phyloP scores from a whole-genome alignment of 2,797 vertebrate genomes.

The Enteromius paludinosus region DNA sequence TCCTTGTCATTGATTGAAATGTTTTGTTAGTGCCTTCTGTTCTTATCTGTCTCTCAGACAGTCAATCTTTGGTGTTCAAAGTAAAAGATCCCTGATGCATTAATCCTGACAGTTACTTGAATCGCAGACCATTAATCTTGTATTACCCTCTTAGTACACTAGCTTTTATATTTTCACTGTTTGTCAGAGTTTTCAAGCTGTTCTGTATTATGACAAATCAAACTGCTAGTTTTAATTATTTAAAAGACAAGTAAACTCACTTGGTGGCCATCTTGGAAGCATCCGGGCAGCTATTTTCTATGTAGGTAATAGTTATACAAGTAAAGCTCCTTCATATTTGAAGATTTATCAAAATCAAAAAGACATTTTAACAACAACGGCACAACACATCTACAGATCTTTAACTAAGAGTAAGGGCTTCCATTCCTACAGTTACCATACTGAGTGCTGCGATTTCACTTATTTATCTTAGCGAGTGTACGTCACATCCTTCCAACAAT shows the following conservation, averaged over 20 bases:
- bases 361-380: background rate
- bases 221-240: background rate
- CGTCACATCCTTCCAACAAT: background rate
- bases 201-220: background rate
- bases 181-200: slow-evolving; percentile 7
- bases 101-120: slow-evolving; percentile 36
- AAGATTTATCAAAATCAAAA: background rate
- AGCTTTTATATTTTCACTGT: background rate
- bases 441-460: background rate
- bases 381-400: background rate
- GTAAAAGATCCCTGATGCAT: slow-evolving; percentile 3
- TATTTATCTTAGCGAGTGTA: background rate
- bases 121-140: slow-evolving; percentile 7
- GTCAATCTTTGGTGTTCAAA: slow-evolving; percentile 12
- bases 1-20: slow-evolving; percentile 1
- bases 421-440: background rate
- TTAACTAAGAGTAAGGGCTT: background rate
- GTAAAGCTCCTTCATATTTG: background rate
- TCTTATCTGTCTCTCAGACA: slow-evolving; percentile 30
- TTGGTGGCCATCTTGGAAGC: slow-evolving; percentile 12
- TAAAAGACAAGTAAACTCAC: background rate
- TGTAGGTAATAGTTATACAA: background rate
- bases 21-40: slow-evolving; percentile 56
- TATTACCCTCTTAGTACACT: slow-evolving; percentile 2
- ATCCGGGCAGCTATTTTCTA: slow-evolving; percentile 21